A percentile compares a stretch with the other conserved stretches of the same genome.
phyloP scores from a whole-genome alignment of 2,797 vertebrate genomes.

The Oreortyx pictus region DNA sequence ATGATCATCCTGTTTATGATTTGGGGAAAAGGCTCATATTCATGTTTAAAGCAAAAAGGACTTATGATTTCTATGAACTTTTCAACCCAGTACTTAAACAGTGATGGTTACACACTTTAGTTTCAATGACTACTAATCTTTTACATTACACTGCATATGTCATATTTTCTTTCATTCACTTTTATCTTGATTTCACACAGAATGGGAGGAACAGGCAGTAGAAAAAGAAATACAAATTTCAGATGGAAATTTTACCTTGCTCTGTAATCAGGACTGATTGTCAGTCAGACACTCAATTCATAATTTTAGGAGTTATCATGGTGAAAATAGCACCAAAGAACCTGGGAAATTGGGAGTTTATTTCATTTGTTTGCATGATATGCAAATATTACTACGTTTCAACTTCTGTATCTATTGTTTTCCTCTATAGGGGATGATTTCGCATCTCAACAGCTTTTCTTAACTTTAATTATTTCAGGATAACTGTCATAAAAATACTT shows the following conservation, averaged over 20 bases:
- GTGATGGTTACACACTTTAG: neutral
- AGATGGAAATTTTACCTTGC: neutral
- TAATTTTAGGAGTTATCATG: neutral
- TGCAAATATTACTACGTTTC: neutral
- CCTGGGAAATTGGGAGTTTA: neutral
- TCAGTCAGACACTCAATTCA: neutral
- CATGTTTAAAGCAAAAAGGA: neutral
- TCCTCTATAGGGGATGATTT: neutral
- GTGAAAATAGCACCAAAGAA: neutral
- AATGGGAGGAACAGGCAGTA: neutral
- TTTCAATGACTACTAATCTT: neutral
- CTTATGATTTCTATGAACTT: neutral
- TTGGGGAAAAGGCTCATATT: fast-evolving
- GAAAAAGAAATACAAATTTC: neutral
- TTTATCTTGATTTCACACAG: neutral
- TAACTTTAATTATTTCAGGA: neutral
- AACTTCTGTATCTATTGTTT: neutral
- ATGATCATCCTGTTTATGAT: neutral
- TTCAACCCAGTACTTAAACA: neutral
- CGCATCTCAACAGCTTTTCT: neutral
- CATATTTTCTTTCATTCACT: neutral
- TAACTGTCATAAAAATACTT: neutral
- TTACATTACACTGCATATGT: neutral
- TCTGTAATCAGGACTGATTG: neutral
- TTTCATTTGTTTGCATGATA: neutral